phyloP scores from a whole-genome alignment of 2,113 vertebrate genomes.

The Neodon shergylaensis region DNA sequence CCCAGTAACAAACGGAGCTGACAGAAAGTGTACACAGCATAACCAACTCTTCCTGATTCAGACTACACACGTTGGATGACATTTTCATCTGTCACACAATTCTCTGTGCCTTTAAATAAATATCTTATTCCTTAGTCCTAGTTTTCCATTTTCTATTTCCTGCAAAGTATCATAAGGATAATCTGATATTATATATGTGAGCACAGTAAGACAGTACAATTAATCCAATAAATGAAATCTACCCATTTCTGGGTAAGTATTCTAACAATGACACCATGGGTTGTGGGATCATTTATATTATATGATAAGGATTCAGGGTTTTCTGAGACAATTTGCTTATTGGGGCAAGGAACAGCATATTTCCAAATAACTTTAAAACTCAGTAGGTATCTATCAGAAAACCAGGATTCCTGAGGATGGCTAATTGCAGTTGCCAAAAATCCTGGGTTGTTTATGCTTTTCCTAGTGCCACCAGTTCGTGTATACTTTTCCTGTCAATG shows the following conservation, averaged over 20 bases:
- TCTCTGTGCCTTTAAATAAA: neutral
- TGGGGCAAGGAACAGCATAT: neutral
- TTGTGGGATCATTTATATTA: neutral
- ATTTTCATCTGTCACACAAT: neutral
- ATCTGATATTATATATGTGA: neutral
- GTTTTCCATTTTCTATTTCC: neutral
- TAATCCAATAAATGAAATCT: neutral
- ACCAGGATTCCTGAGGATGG: neutral
- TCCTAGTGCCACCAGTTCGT: neutral
- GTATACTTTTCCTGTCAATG: neutral
- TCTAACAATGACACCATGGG: neutral
- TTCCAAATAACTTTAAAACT: constrained; percentile 22
- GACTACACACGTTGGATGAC: neutral
- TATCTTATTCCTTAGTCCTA: neutral
- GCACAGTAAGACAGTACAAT: neutral
- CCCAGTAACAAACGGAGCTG: neutral
- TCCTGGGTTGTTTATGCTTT: neutral
- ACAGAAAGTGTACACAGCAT: neutral
- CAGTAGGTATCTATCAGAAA: neutral
- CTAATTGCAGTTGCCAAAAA: constrained; percentile 3
- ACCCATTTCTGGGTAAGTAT: neutral
- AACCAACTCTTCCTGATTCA: neutral
- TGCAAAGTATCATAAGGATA: neutral
- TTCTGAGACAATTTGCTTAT: neutral
- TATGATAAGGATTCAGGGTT: neutral